Evolutionary conservation across 2,888 invertebrate species (phyloP).

Genomic region (Crioceris asparagi): DNA sequence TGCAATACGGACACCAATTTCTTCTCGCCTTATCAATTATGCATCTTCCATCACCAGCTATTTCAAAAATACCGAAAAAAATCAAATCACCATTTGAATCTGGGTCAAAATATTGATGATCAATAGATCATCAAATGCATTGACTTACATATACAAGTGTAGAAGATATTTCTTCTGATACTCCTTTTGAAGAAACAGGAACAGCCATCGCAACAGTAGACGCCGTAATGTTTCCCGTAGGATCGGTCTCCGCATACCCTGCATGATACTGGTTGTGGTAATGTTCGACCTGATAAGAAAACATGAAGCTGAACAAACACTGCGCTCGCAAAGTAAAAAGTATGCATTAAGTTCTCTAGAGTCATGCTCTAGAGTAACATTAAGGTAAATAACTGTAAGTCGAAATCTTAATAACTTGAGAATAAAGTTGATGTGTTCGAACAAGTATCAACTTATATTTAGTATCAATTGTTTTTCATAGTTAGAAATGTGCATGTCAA

Average conservation of each 20-base stretch:
- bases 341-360: too few species aligned
- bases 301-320: background rate
- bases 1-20: conserved; percentile 82
- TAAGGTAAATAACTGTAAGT: too few species aligned
- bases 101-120: background rate
- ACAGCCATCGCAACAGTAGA: conserved; percentile 79
- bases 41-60: conserved; percentile 63
- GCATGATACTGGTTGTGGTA: conserved; percentile 57
- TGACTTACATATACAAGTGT: conserved; percentile 64
- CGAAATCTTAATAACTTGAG: too few species aligned
- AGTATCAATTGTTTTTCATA: too few species aligned
- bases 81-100: conserved; percentile 2
- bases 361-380: too few species aligned
- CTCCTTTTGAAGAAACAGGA: conserved; percentile 84
- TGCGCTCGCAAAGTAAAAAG: too few species aligned
- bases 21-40: conserved; percentile 68
- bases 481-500: too few species aligned
- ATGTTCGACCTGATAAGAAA: conserved; percentile 36
- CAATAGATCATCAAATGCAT: background rate
- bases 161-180: conserved; percentile 59
- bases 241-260: conserved; percentile 74
- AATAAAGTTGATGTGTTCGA: too few species aligned
- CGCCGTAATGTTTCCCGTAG: conserved; percentile 77
- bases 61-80: too few species aligned
- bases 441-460: too few species aligned